Evolutionary conservation across 2,113 vertebrate species (phyloP), one percentile per base, ranked within the genome.

Genomic region (Chaetorhynchus papuensis): DNA sequence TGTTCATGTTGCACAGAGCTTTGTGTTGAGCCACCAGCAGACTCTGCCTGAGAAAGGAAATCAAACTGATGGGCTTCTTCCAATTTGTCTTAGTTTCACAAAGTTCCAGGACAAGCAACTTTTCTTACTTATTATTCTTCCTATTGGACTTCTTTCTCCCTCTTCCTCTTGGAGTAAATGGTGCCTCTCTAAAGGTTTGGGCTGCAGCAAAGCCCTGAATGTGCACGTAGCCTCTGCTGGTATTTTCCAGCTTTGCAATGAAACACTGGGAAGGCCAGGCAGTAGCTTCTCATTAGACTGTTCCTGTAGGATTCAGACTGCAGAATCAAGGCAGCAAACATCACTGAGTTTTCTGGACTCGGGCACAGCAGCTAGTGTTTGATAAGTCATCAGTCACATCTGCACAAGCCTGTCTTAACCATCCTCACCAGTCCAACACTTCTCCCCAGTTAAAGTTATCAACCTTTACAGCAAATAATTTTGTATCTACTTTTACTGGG

Each of bases 401-500:
- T 70, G 33, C 52, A 41, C 42, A 31, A 92, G n/a, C 9, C 6
- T 52, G 37, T 78, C 83, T 81, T 26, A 57, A 39, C 30, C 28
- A 63, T 24, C 89, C 83, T 56, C n/a, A 84, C 28, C 50, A 35
- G 61, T 64, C 35, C 70, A 81, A 65, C n/a, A 49, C 82, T 92
- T 79, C 80, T 53, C 86, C 30, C 80, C 90, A 89, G 11, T 53
- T 92, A 90, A 2, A 23, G 21, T 54, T 93, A 97, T 33, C 74
- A 85, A 93, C 23, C n/a, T 93, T 95, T 56, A 70, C 49, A 91
- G 91, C 69, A 97, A 96, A 91, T 83, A 80, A 84, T 78, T 85
- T 93, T 93, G 74, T 93, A 77, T 90, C 71, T 76, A 64, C 96
- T 95, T 89, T 96, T 96, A 94, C 77, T 53, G 77, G 92, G 92